Evolutionary conservation across 2,797 vertebrate genomes (phyloP), one percentile per base, ranked within the genome.

Genomic region (Macrochelys suwanniensis): DNA sequence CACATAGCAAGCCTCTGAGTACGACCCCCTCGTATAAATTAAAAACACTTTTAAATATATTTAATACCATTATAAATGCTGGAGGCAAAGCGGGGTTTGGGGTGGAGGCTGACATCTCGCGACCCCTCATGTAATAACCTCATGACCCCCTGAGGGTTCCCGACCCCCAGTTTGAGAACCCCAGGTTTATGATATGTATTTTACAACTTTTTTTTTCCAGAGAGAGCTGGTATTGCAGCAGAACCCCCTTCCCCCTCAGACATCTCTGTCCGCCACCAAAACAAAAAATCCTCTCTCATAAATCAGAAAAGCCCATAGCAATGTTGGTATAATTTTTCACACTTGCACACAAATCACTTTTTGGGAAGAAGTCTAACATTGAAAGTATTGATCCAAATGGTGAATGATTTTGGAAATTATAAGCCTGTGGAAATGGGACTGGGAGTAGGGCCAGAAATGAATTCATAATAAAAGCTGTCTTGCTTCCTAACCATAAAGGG

Each of bases 321-420:
- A 82, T 92, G 92, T 94, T 85, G 57, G 13, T 82, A 89, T 94
- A 51, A 88, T 82, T 80, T 88, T 95, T 8, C 10, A 71, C 37
- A 57, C 85, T 51, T 83, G 23, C 15, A 47, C 26, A 95, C 54
- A 45, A 68, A 74, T 50, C 0, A 47, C 79, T 89, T 90, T 87
- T 76, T 89, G 89, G 92, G 65, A 57, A 90, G 89, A 61, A 28
- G 28, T 94, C 88, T 89, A 25, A 7, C 59, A 42, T 77, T 90
- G 57, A 89, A 51, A 95, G 71, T 94, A 77, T 51, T 90, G 68
- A 19, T 85, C 87, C 28, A 45, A 82, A 56, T 95, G 84, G 86
- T 74, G 91, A 88, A 79, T 74, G 23, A 47, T 80, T 88, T 76
- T 49, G 25, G n/a, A 88, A 76, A 61, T 92, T 83, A 37, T 71